These are phyloP conservation scores for Poecilia picta DNA, from an alignment of 2,797 vertebrate genomes.

Conservation along the genomic window DNA sequence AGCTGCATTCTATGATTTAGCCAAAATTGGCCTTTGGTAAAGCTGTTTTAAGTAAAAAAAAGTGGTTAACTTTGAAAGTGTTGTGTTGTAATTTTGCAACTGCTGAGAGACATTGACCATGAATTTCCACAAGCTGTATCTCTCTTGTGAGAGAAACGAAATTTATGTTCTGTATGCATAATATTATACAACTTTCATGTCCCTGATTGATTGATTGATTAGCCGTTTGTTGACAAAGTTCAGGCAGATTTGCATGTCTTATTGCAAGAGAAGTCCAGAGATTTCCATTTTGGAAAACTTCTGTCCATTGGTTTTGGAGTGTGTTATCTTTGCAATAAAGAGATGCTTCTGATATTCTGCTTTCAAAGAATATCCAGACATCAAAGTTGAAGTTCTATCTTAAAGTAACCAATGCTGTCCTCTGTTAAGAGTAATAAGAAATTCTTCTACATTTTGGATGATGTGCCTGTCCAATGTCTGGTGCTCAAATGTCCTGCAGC, in stretches of 20 bases:
- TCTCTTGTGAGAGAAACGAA: background rate
- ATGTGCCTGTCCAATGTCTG: background rate
- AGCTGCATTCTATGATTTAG: background rate
- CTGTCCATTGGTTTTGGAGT: background rate
- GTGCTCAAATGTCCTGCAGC: background rate
- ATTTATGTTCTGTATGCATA: background rate
- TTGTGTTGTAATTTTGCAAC: background rate
- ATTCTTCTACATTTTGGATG: background rate
- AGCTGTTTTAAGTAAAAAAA: background rate
- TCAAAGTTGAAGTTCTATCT: background rate
- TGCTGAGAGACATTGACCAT: background rate
- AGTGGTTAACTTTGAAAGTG: background rate
- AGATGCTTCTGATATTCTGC: background rate
- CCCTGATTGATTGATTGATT: background rate
- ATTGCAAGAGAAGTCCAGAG: background rate
- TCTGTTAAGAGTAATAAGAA: background rate
- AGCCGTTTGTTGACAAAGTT: background rate
- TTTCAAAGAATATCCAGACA: background rate
- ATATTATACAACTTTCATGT: background rate
- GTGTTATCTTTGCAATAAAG: background rate
- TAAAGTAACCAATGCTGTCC: background rate
- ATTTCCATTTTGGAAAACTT: background rate
- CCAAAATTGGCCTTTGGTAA: background rate
- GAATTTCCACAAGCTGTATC: background rate
- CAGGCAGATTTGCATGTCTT: background rate